Base-by-base conservation (phyloP, 2,888 invertebrate genomes). In the Cheilosia variabilis region DNA sequence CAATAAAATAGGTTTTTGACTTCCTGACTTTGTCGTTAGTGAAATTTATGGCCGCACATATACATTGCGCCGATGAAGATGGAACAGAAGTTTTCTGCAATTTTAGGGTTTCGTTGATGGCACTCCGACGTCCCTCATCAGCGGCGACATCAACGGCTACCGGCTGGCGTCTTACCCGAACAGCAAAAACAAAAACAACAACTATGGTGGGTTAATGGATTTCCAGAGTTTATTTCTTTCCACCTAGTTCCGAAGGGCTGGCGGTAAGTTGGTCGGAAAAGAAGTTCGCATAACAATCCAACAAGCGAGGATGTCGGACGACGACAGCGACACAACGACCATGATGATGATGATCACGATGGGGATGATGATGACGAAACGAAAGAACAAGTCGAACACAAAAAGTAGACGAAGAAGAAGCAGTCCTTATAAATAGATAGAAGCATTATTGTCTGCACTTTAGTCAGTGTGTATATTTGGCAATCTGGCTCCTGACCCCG, bases 1-100 rank as follows among this genome's bases (percentile, higher is more conserved):
- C 76, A 81, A 86, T 80, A 72, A 72, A 76, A 86, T 81, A 76
- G 86, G 76, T 57, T 80, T 84, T 76, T 81, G 76, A 81, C 76
- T 86, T 86, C 86, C 86, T 80, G 86, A 86, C 86, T 86, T 81
- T 76, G 81, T 81, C 81, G 86, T 86, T 81, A 81, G 76, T 53
- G 57, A 86, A 76, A 86, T 86, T 86, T 86, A 86, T 86, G 80
- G 66, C 22, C 50, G 37, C 45, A 76, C 76, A 76, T 72, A 86
- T 86, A 81, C 68, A 76, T 81, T 81, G 76, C 69, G 62, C 52
- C 69, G 60, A 86, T 55, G 68, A 75, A 68, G 58, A 79, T 43
- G 69, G 31, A 69, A 53, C 65, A 86, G 76, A 86, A 86, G 80
- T 81, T 86, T 86, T 76, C 66, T 68, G 86, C 75, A 86, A 71